Percentiles rank a stretch among this genome's conserved stretches.
Evolutionary conservation across 2,888 invertebrate species (phyloP).

Genomic region (Ryuthela nishihirai): DNA sequence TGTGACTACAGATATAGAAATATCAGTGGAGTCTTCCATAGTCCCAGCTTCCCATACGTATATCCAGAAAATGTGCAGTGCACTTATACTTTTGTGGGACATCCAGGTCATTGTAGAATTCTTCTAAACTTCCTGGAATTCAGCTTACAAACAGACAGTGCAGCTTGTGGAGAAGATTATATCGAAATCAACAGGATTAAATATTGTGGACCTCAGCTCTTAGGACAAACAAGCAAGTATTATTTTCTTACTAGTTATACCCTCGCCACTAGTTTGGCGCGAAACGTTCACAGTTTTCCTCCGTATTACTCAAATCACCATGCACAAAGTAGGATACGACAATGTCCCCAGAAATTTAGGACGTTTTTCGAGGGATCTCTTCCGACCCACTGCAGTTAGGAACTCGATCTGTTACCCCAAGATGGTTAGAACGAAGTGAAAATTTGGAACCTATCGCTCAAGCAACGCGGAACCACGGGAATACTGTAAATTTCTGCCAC

Average conservation of each 20-base stretch:
- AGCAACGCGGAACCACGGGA: too few relatives aligned
- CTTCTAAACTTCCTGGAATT: constrained; percentile 44
- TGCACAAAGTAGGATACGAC: too few relatives aligned
- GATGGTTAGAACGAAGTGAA: too few relatives aligned
- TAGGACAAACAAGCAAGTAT: constrained; percentile 43
- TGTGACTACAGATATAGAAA: constrained; percentile 43
- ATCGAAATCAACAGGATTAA: constrained; percentile 42
- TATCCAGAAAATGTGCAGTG: constrained; percentile 42
- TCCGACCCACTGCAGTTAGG: too few relatives aligned
- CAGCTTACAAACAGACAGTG: constrained; percentile 34
- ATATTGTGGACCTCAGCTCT: constrained; percentile 44
- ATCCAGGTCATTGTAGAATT: constrained; percentile 42
- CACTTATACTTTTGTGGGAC: constrained; percentile 39
- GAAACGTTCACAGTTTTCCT: constrained; percentile 7
- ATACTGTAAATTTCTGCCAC: too few relatives aligned
- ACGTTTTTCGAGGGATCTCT: too few relatives aligned
- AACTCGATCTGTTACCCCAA: too few relatives aligned
- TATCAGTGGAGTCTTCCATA: constrained; percentile 41
- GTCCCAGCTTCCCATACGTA: constrained; percentile 41
- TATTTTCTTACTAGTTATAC: neutral
- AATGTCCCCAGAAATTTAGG: too few relatives aligned
- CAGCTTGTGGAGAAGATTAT: constrained; percentile 41
- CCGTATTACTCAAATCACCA: constrained; percentile 10
- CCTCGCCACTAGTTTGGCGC: too few relatives aligned
- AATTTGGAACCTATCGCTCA: too few relatives aligned